Percentiles rank a stretch among this genome's conserved stretches.
These are phyloP conservation scores for Ichneumoninae sp. DNA, from an alignment of 2,888 invertebrate species.

Conservation along the genomic window DNA sequence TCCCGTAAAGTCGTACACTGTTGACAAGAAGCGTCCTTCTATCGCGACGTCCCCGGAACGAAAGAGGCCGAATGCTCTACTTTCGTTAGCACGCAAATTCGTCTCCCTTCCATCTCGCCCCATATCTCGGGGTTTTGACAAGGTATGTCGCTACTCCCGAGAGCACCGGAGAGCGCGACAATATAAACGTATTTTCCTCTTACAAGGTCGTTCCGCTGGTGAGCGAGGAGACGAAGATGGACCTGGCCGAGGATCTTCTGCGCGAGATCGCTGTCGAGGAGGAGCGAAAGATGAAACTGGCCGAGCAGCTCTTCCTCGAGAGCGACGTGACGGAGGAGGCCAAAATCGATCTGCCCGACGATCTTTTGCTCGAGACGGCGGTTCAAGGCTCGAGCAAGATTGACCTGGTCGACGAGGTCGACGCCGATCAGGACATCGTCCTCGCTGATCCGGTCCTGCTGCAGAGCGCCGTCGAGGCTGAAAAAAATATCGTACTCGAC, in stretches of 20 bases:
- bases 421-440: background rate
- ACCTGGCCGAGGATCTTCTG: conserved; percentile 54
- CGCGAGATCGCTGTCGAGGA: conserved; percentile 55
- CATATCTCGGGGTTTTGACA: too few species aligned
- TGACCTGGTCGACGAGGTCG: conserved; percentile 46
- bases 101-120: too few species aligned
- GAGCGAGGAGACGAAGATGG: conserved; percentile 59
- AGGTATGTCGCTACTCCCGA: too few species aligned
- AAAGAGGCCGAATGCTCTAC: too few species aligned
- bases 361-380: conserved; percentile 42
- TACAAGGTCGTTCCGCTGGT: too few species aligned
- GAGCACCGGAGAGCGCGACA: too few species aligned
- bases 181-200: too few species aligned
- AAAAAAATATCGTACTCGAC: conserved; percentile 1
- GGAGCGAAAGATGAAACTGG: conserved; percentile 60
- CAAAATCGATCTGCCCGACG: conserved; percentile 51
- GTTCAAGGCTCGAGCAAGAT: conserved; percentile 36
- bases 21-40: too few species aligned
- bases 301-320: conserved; percentile 58
- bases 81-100: too few species aligned
- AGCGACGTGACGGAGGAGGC: conserved; percentile 41
- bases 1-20: too few species aligned
- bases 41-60: too few species aligned
- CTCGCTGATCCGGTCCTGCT: conserved; percentile 1
- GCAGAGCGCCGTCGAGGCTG: background rate